A percentile compares a stretch with the other conserved stretches of the same genome.
phyloP scores from a whole-genome alignment of 1,140 invertebrate genomes.

The Euwallacea fornicatus region DNA sequence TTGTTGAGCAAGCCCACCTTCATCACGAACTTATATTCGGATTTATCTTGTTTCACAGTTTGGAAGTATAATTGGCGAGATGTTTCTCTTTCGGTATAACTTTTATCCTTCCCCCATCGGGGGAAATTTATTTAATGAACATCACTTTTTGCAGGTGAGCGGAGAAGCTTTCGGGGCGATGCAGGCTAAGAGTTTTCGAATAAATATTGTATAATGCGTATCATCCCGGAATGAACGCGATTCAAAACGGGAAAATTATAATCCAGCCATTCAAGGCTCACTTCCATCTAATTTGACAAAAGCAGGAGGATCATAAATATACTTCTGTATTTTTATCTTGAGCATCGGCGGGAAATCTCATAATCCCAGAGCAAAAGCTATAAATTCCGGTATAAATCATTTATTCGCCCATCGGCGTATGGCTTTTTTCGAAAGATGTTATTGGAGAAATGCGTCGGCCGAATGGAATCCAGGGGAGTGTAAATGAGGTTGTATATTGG shows the following conservation, averaged over 20 bases:
- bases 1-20: conserved; percentile 8
- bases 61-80: conserved; percentile 25
- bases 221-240: too few species aligned
- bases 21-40: conserved; percentile 13
- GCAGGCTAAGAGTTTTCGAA: too few species aligned
- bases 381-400: conserved; percentile 34
- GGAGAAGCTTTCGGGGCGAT: too few species aligned
- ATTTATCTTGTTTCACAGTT: conserved; percentile 27
- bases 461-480: conserved; percentile 28
- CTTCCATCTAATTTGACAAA: background rate
- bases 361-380: conserved; percentile 34
- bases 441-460: conserved; percentile 10
- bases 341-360: conserved; percentile 25
- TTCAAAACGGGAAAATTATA: too few species aligned
- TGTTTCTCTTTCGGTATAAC: conserved; percentile 9
- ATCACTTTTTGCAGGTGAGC: too few species aligned
- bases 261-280: too few species aligned
- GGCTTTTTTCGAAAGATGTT: conserved; percentile 35
- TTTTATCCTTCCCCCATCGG: too few species aligned
- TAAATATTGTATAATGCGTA: too few species aligned
- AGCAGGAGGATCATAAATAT: conserved; percentile 15
- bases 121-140: too few species aligned
- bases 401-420: conserved; percentile 31
- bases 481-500: conserved; percentile 35
- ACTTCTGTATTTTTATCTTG: conserved; percentile 18